phyloP scores from a whole-genome alignment of 2,113 vertebrate genomes.

The Misgurnus anguillicaudatus region DNA sequence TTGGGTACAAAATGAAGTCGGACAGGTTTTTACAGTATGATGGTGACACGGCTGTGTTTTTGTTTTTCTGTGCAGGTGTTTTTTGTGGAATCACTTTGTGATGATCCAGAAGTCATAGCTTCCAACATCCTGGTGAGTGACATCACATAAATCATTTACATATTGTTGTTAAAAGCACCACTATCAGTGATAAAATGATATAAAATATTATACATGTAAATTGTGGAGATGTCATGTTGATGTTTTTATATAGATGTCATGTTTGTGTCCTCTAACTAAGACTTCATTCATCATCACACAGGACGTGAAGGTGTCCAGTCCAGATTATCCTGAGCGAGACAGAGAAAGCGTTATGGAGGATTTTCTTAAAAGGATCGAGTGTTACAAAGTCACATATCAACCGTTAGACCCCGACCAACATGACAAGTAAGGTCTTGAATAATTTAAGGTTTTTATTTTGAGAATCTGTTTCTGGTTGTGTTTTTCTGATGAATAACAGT shows the following conservation, averaged over 20 bases:
- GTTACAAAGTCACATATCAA: slow-evolving; percentile 95
- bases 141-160: background rate
- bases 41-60: too few species aligned
- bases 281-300: slow-evolving; percentile 50
- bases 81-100: slow-evolving; percentile 76
- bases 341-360: slow-evolving; percentile 94
- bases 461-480: too few species aligned
- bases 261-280: background rate
- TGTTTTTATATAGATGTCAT: background rate
- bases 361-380: slow-evolving; percentile 96
- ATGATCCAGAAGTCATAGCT: slow-evolving; percentile 78
- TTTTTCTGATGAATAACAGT: too few species aligned
- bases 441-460: too few species aligned
- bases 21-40: too few species aligned
- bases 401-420: slow-evolving; percentile 88
- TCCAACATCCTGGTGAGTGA: slow-evolving; percentile 74
- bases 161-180: background rate
- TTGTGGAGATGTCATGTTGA: too few species aligned
- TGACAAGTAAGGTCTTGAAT: slow-evolving; percentile 82
- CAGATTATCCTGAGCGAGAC: slow-evolving; percentile 90
- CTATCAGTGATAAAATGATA: too few species aligned
- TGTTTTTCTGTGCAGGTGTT: slow-evolving; percentile 67
- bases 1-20: too few species aligned
- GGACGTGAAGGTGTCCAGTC: slow-evolving; percentile 98
- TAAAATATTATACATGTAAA: too few species aligned